Percentiles rank a stretch among this genome's conserved stretches.
Evolutionary conservation across 2,888 invertebrate genomes (phyloP).

Genomic region (Sthenelais limicola): DNA sequence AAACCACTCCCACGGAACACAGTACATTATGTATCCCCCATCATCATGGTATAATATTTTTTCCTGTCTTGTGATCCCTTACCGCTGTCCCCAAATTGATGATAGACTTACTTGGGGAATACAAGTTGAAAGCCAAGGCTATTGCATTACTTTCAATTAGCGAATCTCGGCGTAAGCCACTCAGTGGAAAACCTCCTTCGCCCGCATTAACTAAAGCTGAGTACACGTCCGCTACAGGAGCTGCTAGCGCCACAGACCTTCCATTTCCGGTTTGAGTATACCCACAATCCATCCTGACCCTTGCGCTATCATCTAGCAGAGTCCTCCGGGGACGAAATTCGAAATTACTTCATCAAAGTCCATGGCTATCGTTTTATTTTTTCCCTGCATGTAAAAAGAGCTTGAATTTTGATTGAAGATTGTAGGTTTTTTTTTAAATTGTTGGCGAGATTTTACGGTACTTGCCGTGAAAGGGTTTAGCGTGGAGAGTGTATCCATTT

Average conservation of each 20-base stretch:
- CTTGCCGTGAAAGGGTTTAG: not conserved
- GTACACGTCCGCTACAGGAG: not conserved
- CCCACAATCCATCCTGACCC: no score
- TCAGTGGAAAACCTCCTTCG: conserved; percentile 5
- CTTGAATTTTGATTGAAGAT: no score
- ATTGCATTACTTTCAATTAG: conserved; percentile 36
- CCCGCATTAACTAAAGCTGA: not conserved
- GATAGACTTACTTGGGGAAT: conserved; percentile 21
- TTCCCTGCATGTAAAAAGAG: not conserved
- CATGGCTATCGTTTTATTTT: not conserved
- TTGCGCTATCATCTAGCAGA: no score
- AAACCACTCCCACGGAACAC: not conserved
- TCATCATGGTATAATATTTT: not conserved
- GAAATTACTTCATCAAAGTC: not conserved
- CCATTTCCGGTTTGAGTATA: no score
- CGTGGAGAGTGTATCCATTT: not conserved
- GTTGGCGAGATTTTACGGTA: no score
- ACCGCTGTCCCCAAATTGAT: conserved; percentile 18
- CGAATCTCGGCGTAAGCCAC: conserved; percentile 20
- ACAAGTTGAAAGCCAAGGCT: conserved; percentile 36
- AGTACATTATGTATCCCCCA: not conserved
- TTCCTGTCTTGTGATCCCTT: not conserved
- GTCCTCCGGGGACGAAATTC: no score
- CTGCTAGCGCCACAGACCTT: no score
- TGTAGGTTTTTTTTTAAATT: no score